phyloP scores from a whole-genome alignment of 2,113 vertebrate species.

The Prunella fulvescens region DNA sequence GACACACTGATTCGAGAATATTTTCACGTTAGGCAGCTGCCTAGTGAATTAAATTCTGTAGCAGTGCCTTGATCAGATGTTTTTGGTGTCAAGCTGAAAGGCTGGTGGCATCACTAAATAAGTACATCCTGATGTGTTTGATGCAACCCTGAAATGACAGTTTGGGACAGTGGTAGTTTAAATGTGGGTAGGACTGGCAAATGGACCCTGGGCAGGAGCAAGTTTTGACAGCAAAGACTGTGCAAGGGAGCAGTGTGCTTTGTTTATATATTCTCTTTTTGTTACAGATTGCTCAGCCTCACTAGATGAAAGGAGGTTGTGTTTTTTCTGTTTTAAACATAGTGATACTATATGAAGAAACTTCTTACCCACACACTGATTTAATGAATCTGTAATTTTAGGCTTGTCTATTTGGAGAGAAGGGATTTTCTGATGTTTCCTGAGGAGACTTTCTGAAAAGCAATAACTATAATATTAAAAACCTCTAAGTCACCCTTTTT shows the following conservation, averaged over 20 bases:
- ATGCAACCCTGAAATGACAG: conserved; percentile 57
- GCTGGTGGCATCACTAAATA: conserved; percentile 12
- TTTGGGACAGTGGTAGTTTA: conserved; percentile 22
- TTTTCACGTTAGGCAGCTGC: conserved; percentile 17
- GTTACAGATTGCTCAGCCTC: conserved; percentile 14
- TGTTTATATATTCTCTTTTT: conserved; percentile 55
- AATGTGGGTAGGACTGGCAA: neutral
- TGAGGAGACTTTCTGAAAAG: conserved; percentile 58
- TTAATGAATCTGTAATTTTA: conserved; percentile 37
- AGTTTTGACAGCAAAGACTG: conserved; percentile 5
- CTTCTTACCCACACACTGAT: neutral
- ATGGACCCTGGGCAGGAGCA: neutral
- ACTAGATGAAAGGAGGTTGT: conserved; percentile 1
- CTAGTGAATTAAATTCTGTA: conserved; percentile 25
- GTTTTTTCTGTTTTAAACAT: neutral
- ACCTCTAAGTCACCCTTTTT: conserved; percentile 46
- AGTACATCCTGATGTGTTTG: conserved; percentile 66
- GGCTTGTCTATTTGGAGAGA: conserved; percentile 17
- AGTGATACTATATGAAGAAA: conserved; percentile 22
- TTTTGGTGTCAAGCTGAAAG: conserved; percentile 7
- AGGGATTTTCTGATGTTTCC: conserved; percentile 51
- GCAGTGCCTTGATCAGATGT: conserved; percentile 26
- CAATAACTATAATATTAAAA: conserved; percentile 62
- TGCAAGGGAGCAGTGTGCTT: neutral
- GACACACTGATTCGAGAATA: neutral